Evolutionary conservation across 2,797 vertebrate genomes (phyloP).

Genomic region (Xenops minutus): DNA sequence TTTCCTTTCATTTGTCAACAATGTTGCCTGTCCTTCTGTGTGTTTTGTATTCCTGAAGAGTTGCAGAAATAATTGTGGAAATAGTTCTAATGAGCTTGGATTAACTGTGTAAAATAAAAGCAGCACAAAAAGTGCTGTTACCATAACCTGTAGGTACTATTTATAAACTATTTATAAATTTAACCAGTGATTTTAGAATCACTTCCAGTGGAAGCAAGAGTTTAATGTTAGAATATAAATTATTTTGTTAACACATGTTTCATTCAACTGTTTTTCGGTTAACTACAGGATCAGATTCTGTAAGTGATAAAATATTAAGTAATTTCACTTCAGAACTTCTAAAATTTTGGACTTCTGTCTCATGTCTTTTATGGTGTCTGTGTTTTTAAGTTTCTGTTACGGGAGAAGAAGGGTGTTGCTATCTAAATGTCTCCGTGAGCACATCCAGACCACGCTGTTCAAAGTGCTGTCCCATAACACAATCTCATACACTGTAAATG

Average conservation of each 20-base stretch:
- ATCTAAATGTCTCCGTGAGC: background rate
- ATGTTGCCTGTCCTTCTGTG: background rate
- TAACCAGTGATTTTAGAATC: slow-evolving; percentile 29
- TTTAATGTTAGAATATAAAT: slow-evolving; percentile 30
- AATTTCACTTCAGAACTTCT: background rate
- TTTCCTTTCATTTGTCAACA: slow-evolving; percentile 26
- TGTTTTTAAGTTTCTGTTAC: background rate
- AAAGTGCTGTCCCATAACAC: background rate
- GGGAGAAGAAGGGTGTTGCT: background rate
- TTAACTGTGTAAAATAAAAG: slow-evolving; percentile 52
- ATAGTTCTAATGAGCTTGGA: slow-evolving; percentile 45
- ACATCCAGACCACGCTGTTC: background rate
- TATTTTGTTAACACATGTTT: background rate
- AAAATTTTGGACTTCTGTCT: background rate
- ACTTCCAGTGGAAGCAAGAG: background rate
- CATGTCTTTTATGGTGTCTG: background rate
- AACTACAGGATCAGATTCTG: background rate
- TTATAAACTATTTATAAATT: slow-evolving; percentile 41
- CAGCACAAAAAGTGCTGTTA: slow-evolving; percentile 6
- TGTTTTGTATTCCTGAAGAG: slow-evolving; percentile 30
- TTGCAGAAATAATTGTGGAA: slow-evolving; percentile 56
- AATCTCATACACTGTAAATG: background rate
- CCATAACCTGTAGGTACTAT: background rate
- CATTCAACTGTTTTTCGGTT: background rate
- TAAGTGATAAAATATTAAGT: background rate